phyloP scores from a whole-genome alignment of 2,113 vertebrate genomes.

The Hippocampus mohnikei region DNA sequence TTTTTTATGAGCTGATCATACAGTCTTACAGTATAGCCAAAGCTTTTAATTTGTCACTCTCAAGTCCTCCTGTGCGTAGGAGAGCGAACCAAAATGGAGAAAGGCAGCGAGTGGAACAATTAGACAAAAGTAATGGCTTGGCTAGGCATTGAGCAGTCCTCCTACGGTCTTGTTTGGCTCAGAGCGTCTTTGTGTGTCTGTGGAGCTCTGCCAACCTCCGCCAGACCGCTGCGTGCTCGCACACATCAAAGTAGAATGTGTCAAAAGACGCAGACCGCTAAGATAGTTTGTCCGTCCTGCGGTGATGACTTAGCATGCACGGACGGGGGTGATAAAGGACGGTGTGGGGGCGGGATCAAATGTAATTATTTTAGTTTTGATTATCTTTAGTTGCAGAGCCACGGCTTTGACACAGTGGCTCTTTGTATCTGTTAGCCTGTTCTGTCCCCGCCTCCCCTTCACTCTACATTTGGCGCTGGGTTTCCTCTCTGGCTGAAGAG shows the following conservation, averaged over 20 bases:
- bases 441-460: conserved; percentile 43
- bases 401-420: conserved; percentile 53
- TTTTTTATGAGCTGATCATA: neutral
- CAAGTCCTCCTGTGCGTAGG: conserved; percentile 6
- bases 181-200: conserved; percentile 62
- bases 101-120: conserved; percentile 41
- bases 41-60: conserved; percentile 11
- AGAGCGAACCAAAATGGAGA: conserved; percentile 40
- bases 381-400: conserved; percentile 47
- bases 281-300: conserved; percentile 28
- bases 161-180: conserved; percentile 54
- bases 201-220: conserved; percentile 47
- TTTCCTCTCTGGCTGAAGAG: conserved; percentile 59
- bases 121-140: conserved; percentile 52
- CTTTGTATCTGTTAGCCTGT: conserved; percentile 62
- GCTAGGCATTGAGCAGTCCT: conserved; percentile 44
- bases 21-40: conserved; percentile 15
- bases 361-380: conserved; percentile 63
- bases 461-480: conserved; percentile 51
- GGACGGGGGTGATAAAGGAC: conserved; percentile 1
- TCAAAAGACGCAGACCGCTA: conserved; percentile 43
- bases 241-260: conserved; percentile 49
- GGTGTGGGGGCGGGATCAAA: conserved; percentile 26
- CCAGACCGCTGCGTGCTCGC: conserved; percentile 40
- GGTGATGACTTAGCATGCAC: conserved; percentile 42